phyloP scores from a whole-genome alignment of 2,113 vertebrate genomes.

The Spermophilus dauricus region DNA sequence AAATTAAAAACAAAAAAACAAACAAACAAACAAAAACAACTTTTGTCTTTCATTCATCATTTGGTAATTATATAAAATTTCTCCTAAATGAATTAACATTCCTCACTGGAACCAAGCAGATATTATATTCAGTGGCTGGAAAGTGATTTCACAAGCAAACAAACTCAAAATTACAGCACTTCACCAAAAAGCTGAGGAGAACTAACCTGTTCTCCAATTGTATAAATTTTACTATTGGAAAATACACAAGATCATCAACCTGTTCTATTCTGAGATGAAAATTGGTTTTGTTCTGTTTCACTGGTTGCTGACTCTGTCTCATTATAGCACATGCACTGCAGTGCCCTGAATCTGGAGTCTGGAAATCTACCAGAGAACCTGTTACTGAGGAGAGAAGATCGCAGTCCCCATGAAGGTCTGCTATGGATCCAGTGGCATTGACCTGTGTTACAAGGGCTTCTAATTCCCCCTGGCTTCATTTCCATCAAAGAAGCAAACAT shows the following conservation, averaged over 20 bases:
- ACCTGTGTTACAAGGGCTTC: neutral
- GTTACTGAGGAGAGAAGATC: neutral
- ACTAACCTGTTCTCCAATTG: neutral
- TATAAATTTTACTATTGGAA: neutral
- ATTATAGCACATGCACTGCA: neutral
- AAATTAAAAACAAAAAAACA: too few species aligned
- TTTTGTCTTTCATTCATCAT: neutral
- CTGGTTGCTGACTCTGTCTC: neutral
- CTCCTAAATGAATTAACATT: slow-evolving; percentile 32
- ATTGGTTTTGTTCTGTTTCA: slow-evolving; percentile 1
- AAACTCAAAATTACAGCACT: slow-evolving; percentile 1
- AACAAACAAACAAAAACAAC: too few species aligned
- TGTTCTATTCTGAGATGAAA: slow-evolving; percentile 6
- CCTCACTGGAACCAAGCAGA: neutral
- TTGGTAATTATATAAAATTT: slow-evolving; percentile 14
- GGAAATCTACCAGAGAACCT: neutral
- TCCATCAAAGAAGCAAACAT: slow-evolving; percentile 19
- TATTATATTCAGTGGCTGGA: neutral
- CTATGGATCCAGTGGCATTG: rapidly evolving
- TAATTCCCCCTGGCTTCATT: slow-evolving; percentile 29
- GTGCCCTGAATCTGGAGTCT: neutral
- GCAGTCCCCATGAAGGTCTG: neutral
- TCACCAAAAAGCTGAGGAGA: slow-evolving; percentile 22
- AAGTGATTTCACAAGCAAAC: slow-evolving; percentile 40
- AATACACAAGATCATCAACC: neutral